Base-by-base conservation (phyloP, 2,888 invertebrate genomes). In the Griposia aprilina region DNA sequence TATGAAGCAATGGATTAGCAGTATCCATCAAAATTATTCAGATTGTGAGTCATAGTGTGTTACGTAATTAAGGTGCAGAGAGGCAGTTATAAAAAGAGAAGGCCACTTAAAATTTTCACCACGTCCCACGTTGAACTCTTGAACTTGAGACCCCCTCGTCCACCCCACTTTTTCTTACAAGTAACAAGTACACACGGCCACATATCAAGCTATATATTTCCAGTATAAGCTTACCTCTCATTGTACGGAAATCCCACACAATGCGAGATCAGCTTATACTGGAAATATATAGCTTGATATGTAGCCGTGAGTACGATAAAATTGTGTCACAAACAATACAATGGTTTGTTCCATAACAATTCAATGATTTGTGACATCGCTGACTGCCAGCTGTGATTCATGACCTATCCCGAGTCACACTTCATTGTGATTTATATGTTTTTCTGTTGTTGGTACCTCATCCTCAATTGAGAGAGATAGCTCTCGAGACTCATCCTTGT, bases 351-450 rank as follows among this genome's bases (percentile, higher is more conserved):
- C 1, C 70, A 70, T 52, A 50, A 67, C 60, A 68, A 30, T 62
- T 45, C 17, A 36, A 67, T 76, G 11, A 67, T 30, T 8, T 13
- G 2, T 67, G 13, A 30, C 13, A 26, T 62, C 26, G 20, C 23
- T 26, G 45, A 23, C 4, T 2, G 17, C 8, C 26, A 26, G 36
- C 26, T 41, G 17, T 17, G 55, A 57, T 55, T 23, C 30, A 65
- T 50, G 48, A 52, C 26, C 26, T 60, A 30, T 52, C 36, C 45
- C 30, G 48, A 23, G 36, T 26, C 48, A 6, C 20, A 23, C 5
- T 30, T 36, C 52, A 74, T 76, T 52, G 52, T 74, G n/a, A 63
- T 76, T 74, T n/a, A 76, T 73, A 17, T 62, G 23, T 13, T 26
- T 50, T 36, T 10, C 23, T 36, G 63, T 41, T 41, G 23, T 8